Percentiles rank a stretch among this genome's conserved stretches.
Evolutionary conservation across 2,113 vertebrate genomes (phyloP).

Genomic region (Camarhynchus parvulus): DNA sequence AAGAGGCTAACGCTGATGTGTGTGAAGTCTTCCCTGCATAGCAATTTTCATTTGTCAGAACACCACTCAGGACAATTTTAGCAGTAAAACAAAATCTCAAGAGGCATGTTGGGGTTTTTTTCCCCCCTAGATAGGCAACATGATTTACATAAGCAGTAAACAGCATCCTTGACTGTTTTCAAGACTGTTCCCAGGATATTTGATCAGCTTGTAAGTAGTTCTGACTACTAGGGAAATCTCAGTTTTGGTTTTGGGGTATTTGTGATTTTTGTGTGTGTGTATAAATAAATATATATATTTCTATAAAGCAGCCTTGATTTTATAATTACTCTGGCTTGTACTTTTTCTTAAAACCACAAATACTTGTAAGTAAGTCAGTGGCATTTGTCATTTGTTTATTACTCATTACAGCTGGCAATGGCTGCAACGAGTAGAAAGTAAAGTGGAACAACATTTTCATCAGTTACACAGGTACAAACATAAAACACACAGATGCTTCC

Average conservation of each 20-base stretch:
- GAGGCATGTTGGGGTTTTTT: neutral
- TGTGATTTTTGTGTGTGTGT: neutral
- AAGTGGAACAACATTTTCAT: neutral
- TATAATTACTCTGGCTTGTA: neutral
- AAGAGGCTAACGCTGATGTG: accelerated
- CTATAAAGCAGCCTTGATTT: neutral
- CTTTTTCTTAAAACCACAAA: neutral
- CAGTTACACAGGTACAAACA: neutral
- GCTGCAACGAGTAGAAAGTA: neutral
- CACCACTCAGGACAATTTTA: neutral
- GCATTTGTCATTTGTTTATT: neutral
- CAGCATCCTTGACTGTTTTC: neutral
- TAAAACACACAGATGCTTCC: neutral
- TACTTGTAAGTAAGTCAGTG: neutral
- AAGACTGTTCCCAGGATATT: neutral
- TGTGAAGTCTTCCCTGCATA: neutral
- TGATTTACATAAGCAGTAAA: neutral
- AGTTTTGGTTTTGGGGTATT: neutral
- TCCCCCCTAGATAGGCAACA: neutral
- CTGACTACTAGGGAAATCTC: neutral
- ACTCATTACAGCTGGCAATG: neutral
- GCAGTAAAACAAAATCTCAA: neutral
- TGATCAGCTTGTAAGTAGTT: neutral
- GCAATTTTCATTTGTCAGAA: neutral
- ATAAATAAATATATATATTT: neutral